These are phyloP conservation scores for Samia ricini DNA, from an alignment of 1,140 invertebrate genomes.

Conservation along the genomic window DNA sequence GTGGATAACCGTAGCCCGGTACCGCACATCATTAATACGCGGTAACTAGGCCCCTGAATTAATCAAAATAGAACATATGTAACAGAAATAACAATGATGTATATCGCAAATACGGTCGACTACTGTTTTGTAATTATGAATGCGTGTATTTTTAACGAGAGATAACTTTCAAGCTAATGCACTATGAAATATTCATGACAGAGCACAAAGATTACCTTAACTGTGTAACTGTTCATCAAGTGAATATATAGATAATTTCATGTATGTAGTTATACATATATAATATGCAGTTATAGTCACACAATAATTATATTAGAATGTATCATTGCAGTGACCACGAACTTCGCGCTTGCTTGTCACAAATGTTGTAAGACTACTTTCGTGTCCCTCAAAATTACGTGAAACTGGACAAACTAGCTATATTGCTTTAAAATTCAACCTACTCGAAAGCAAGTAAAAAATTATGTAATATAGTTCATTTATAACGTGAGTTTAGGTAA, in stretches of 20 bases:
- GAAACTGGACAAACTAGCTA: not conserved
- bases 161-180: conserved; percentile 24
- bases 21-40: too few relatives aligned
- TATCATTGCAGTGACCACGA: conserved; percentile 15
- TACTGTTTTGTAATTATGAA: not conserved
- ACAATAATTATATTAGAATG: conserved; percentile 23
- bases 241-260: conserved; percentile 12
- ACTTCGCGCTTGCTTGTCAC: conserved; percentile 20
- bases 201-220: conserved; percentile 35
- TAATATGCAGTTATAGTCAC: conserved; percentile 10
- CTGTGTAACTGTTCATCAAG: conserved; percentile 30
- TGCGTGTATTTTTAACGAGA: not conserved
- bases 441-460: too few relatives aligned
- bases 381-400: conserved; percentile 12
- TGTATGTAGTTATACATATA: not conserved
- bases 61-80: too few relatives aligned
- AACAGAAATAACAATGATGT: not conserved
- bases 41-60: too few relatives aligned
- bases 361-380: conserved; percentile 17
- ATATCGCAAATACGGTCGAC: not conserved
- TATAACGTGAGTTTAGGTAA: too few relatives aligned
- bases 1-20: too few relatives aligned
- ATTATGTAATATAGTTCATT: too few relatives aligned
- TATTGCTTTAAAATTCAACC: not conserved
- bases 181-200: conserved; percentile 37